Evolutionary conservation across 2,113 vertebrate species (phyloP), one percentile per base, ranked within the genome.

Genomic region (Garra rufa): DNA sequence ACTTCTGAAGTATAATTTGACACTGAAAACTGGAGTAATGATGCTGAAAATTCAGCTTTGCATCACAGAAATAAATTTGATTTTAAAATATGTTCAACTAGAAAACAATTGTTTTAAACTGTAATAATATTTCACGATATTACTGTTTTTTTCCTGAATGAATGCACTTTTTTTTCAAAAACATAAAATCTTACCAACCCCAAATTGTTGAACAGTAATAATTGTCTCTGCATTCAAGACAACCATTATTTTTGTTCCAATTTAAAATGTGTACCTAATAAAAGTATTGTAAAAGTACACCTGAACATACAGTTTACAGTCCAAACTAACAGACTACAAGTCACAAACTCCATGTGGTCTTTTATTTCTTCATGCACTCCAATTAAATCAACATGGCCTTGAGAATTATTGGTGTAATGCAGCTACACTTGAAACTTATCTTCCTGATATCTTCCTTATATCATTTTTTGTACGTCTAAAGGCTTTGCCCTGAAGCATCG

Each of bases 401-500:
- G 28, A 34, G 14, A 34, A 65, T 9, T 67, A 26, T 28, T 52
- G 26, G 6, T 50, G 24, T 48, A 50, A 28, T 75, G 48, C 44
- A 6, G 63, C 21, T 74, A 21, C 11, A 44, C 11, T 44, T 44
- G 21, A n/a, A 73, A n/a, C n/a, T 69, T 4, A 55, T 76, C 28
- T 55, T 34, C 3, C 14, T 52, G 6, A 7, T 15, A 59, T 28
- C 55, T n/a, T n/a, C n/a, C n/a, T n/a, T n/a, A n/a, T n/a, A n/a
- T n/a, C n/a, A n/a, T n/a, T n/a, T n/a, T n/a, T n/a, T 63, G 21
- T 10, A 14, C 44, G 38, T 79, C n/a, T n/a, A 63, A 44, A 59
- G n/a, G 76, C 0, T 79, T 79, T 79, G 38, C 76, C 73, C 82
- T 65, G 43, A 28, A 76, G 52, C 9, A 14, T 8, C 41, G 9